phyloP scores from a whole-genome alignment of 2,113 vertebrate genomes.

The Columba livia region DNA sequence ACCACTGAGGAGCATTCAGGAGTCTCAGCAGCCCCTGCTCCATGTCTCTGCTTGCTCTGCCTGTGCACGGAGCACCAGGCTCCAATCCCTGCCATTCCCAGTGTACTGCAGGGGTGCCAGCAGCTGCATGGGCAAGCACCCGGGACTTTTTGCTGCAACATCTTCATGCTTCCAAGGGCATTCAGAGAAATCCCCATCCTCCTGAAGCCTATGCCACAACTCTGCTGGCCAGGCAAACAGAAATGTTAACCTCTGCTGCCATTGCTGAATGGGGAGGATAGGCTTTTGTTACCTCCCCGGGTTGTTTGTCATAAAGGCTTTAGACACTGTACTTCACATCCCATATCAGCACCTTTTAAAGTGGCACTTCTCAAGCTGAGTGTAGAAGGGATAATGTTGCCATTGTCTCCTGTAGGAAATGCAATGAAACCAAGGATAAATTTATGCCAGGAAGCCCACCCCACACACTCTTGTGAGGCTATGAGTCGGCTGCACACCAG shows the following conservation, averaged over 20 bases:
- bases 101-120: background rate
- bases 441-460: background rate
- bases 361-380: rapidly evolving
- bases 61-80: background rate
- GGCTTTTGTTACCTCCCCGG: background rate
- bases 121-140: background rate
- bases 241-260: background rate
- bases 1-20: background rate
- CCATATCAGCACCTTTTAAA: background rate
- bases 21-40: background rate
- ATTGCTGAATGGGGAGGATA: background rate
- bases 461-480: background rate
- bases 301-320: background rate
- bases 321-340: background rate
- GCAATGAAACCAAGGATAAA: background rate
- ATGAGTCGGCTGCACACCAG: background rate
- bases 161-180: background rate
- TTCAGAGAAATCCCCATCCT: background rate
- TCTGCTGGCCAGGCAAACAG: background rate
- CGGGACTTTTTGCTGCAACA: background rate
- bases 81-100: background rate
- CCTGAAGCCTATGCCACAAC: background rate
- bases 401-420: background rate
- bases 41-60: background rate
- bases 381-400: background rate